Evolutionary conservation across 2,113 vertebrate species (phyloP).

Genomic region (Saccopteryx leptura): DNA sequence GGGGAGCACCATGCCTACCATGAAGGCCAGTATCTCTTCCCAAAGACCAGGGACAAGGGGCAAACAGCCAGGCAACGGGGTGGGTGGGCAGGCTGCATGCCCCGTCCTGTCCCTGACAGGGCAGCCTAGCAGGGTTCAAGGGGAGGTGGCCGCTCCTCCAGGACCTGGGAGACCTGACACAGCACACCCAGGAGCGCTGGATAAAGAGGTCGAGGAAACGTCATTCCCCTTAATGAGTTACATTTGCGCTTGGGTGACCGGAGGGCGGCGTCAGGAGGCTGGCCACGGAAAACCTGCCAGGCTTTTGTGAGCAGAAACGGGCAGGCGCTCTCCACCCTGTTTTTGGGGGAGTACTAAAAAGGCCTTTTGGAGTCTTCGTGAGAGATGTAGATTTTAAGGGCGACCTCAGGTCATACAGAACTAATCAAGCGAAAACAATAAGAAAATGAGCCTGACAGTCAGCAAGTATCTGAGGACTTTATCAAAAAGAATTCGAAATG

Average conservation of each 20-base stretch:
- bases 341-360: conserved; percentile 66
- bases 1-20: too few relatives aligned
- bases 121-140: conserved; percentile 78
- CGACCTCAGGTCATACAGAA: conserved; percentile 94
- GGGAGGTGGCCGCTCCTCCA: conserved; percentile 74
- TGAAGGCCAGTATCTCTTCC: background rate
- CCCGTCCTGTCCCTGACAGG: background rate
- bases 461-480: conserved; percentile 93
- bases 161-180: conserved; percentile 90
- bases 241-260: conserved; percentile 95
- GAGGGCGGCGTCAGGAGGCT: conserved; percentile 89
- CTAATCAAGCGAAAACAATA: conserved; percentile 94
- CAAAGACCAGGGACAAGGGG: fast-evolving
- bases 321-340: conserved; percentile 91
- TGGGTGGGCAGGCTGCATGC: conserved; percentile 1
- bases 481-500: conserved; percentile 92
- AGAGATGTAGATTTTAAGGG: conserved; percentile 93
- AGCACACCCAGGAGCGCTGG: conserved; percentile 86
- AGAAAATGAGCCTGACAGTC: conserved; percentile 92
- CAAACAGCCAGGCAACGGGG: background rate
- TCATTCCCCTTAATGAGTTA: conserved; percentile 93
- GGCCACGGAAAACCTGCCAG: conserved; percentile 87
- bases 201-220: conserved; percentile 90
- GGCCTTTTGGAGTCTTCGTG: conserved; percentile 90
- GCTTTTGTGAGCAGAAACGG: conserved; percentile 93